Base-by-base conservation (phyloP, 2,113 vertebrate species). In the Scatophagus argus region DNA sequence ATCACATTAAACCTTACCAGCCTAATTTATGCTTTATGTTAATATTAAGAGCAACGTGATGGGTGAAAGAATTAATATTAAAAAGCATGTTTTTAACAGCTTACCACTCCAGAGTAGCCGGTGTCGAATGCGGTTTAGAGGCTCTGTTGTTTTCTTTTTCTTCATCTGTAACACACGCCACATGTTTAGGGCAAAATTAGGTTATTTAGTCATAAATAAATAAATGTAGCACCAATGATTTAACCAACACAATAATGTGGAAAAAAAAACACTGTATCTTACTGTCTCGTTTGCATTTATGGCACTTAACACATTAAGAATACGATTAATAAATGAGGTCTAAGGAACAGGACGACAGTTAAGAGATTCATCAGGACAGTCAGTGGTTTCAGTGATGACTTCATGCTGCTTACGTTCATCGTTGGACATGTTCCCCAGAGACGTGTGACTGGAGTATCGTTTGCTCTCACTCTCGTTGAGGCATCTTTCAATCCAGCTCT, bases 401-500 rank as follows among this genome's bases (percentile, higher is more conserved):
- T 36, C 1, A 46, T 56, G 39, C 39, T 94, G 95, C 98, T 99
- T 96, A 99, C 98, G 97, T 95, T 99, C 98, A 74, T 99, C 98
- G 23, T 97, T 99, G 95, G 98, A 99, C 94, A 97, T 96, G 86
- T 97, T 98, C 88, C 97, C 97, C 94, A 99, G 93, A 89, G 98
- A 98, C 46, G 97, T 96, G 93, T 99, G 98, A 83, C 96, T 99
- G 91, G 98, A 97, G 87, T 97, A 98, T 54, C 97, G 95, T 86
- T 99, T 99, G 93, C 95, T 97, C 95, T 99, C 98, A 85, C 97
- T 98, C 95, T 99, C 98, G 74, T 93, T 99, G 94, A 99, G 97
- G 93, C 98, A 99, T 93, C 98, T 95, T 94, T 99, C 98, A 94
- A 99, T 99, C 98, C 98, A 99, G 90, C 98, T 99, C 95, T 99